These are phyloP conservation scores for Physella acuta DNA, from an alignment of 1,140 invertebrate species.

Conservation along the genomic window DNA sequence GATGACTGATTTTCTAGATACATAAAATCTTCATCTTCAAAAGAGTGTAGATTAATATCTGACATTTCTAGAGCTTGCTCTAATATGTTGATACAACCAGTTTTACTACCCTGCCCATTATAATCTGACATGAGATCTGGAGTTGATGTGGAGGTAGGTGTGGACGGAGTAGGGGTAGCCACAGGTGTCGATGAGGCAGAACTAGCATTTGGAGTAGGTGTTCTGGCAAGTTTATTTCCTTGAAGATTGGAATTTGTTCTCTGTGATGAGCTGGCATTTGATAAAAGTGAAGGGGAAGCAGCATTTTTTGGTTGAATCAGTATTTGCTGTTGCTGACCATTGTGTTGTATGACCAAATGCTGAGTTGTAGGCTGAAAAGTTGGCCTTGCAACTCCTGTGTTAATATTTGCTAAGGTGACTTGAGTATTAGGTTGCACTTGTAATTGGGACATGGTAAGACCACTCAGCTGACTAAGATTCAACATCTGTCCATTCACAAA, in stretches of 20 bases:
- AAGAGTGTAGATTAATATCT: conserved; percentile 16
- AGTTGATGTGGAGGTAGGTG: conserved; percentile 14
- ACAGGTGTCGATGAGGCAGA: conserved; percentile 21
- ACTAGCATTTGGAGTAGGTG: conserved; percentile 10
- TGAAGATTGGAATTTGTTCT: neutral
- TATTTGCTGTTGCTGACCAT: conserved; percentile 13
- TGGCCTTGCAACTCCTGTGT: neutral
- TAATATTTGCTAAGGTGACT: conserved; percentile 8
- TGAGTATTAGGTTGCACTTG: conserved; percentile 17
- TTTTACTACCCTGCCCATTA: conserved; percentile 7
- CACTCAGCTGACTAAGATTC: conserved; percentile 9
- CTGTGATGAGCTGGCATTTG: neutral
- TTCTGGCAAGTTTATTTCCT: neutral
- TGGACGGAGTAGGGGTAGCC: conserved; percentile 11
- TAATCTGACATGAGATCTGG: conserved; percentile 11
- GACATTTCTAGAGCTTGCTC: conserved; percentile 21
- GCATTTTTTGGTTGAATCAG: conserved; percentile 11
- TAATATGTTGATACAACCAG: conserved; percentile 4
- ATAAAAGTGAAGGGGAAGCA: neutral
- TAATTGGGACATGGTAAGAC: conserved; percentile 9
- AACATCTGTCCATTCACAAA: conserved; percentile 21
- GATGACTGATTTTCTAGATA: neutral
- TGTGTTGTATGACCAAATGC: conserved; percentile 11
- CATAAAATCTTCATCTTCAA: conserved; percentile 15
- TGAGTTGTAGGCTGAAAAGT: conserved; percentile 9